phyloP scores from a whole-genome alignment of 64 coral and sea anemone species.

The Stylophora pistillata region DNA sequence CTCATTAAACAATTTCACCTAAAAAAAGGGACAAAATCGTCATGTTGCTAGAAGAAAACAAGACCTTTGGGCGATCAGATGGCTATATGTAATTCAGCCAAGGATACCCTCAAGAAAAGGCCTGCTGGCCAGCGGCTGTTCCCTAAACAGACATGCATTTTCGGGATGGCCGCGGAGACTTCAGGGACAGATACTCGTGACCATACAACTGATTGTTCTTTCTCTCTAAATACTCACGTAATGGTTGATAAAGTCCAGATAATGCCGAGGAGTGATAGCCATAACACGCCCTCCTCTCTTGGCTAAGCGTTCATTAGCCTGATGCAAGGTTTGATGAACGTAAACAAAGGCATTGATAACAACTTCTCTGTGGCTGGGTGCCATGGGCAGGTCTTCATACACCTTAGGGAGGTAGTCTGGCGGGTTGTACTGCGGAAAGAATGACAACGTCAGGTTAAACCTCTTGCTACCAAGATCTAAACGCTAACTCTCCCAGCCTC shows the following conservation, averaged over 20 bases:
- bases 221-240: constrained; percentile 63
- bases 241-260: constrained; percentile 97
- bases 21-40: background rate
- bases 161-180: too few relatives aligned
- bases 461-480: too few relatives aligned
- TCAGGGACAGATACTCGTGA: too few relatives aligned
- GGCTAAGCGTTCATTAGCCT: constrained; percentile 82
- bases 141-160: too few relatives aligned
- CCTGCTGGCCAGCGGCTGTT: too few relatives aligned
- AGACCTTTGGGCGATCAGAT: too few relatives aligned
- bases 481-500: too few relatives aligned
- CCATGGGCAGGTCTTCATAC: constrained; percentile 91
- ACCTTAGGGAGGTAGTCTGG: constrained; percentile 95
- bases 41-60: background rate
- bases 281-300: constrained; percentile 93
- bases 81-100: too few relatives aligned
- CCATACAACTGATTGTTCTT: background rate
- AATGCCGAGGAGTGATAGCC: constrained; percentile 90
- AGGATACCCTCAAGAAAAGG: too few relatives aligned
- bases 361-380: constrained; percentile 93
- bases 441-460: background rate
- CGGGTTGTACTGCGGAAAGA: constrained; percentile 74
- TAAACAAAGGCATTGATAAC: constrained; percentile 98
- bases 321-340: constrained; percentile 95
- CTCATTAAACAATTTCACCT: constrained; percentile 98